Percentiles rank a stretch among this genome's conserved stretches.
Conservation (phyloP, 2,888 invertebrate genomes). For the Heliconius sara region DNA sequence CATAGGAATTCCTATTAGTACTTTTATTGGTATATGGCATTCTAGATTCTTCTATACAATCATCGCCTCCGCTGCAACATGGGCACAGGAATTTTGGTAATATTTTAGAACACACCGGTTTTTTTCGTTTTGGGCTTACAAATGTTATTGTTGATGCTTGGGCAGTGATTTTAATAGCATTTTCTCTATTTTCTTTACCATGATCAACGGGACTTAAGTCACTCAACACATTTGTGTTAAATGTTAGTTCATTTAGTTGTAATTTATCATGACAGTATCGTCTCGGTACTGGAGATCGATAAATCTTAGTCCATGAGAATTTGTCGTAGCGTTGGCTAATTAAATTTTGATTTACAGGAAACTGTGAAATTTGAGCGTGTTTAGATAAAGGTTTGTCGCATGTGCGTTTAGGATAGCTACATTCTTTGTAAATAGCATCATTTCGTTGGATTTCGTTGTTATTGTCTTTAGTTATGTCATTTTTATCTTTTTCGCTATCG, state of each 20-base stretch:
- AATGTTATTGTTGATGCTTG: constrained; percentile 56
- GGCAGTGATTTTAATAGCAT: constrained; percentile 44
- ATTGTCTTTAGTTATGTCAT: constrained; percentile 24
- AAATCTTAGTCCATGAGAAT: constrained; percentile 65
- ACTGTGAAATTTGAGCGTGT: constrained; percentile 31
- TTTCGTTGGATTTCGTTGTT: constrained; percentile 37
- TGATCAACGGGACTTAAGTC: background rate
- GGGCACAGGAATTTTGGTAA: constrained; percentile 65
- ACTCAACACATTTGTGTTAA: constrained; percentile 15
- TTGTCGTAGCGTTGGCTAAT: constrained; percentile 49
- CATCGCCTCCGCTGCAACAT: constrained; percentile 65
- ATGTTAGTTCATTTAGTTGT: constrained; percentile 23
- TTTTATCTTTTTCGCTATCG: constrained; percentile 38
- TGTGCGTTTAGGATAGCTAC: constrained; percentile 55
- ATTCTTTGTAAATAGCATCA: constrained; percentile 64
- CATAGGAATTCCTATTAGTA: constrained; percentile 59
- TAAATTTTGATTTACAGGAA: constrained; percentile 32
- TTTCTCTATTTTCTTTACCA: background rate
- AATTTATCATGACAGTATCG: constrained; percentile 17
- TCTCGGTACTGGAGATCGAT: constrained; percentile 56
- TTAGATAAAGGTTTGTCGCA: constrained; percentile 38
- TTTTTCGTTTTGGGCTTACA: constrained; percentile 43
- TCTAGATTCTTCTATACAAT: constrained; percentile 49
- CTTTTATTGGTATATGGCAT: constrained; percentile 50
- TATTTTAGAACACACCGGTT: constrained; percentile 52